Base-by-base conservation (phyloP, 2,888 invertebrate genomes). In the Eupithecia centaureata region DNA sequence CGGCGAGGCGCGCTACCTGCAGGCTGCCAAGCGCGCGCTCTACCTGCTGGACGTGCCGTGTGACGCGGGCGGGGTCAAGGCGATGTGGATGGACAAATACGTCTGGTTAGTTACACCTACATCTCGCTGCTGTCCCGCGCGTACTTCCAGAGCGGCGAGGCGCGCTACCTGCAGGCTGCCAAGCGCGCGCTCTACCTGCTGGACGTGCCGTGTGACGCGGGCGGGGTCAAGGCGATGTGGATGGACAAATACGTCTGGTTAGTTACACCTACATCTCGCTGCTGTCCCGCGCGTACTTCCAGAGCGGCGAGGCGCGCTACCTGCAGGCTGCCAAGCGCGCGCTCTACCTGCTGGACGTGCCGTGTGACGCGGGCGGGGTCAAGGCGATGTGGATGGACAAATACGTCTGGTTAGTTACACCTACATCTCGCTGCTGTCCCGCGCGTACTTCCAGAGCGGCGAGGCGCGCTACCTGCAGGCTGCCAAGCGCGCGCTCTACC, bases 51-150 rank as follows among this genome's bases (percentile, higher is more conserved):
- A 95, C 81, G 94, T 96, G 70, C 94, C 95, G 7, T 96, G 96
- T 75, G 94, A 92, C 75, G 95, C 96, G 73, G 97, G 97, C 67
- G 98, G 98, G 3, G 97, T 98, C 5, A 93, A 96, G 74, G 97
- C 98, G 0, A 93, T 95, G 76, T 99, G 98, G 92, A 94, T 98
- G 90, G 97, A 96, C 77, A 96, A 96, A 85, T 96, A 96, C 82
- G 95, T 96, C 64, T 99, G 99, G 99, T 97, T 90, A 88, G 95
- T 95, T n/a, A n/a, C n/a, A n/a, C n/a, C n/a, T n/a, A n/a, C 28
- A 97, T 99, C 77, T 99, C 99, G 0, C 95, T 99, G n/a, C 94
- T 99, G 62, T 95, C 98, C 0, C 94, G 99, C 76, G 99, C 99
- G 0, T 98, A 96, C 91, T 94, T 96, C 89, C 96, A 96, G 85